phyloP scores from a whole-genome alignment of 1,140 invertebrate species.

The Homalodisca vitripennis region DNA sequence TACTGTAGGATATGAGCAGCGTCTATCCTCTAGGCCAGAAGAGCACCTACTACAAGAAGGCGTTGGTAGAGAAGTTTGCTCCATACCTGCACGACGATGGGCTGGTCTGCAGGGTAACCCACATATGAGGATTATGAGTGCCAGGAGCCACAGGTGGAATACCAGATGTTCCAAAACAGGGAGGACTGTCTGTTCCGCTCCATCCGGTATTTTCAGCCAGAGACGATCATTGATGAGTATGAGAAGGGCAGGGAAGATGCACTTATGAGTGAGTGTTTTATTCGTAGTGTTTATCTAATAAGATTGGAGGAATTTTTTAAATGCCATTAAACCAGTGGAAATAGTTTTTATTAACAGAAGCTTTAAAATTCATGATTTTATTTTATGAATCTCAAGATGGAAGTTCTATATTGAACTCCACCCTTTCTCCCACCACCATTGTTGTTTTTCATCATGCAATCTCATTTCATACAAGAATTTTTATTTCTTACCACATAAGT shows the following conservation, averaged over 20 bases:
- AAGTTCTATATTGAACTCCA: too few relatives aligned
- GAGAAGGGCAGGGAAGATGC: conserved; percentile 64
- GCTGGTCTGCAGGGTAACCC: conserved; percentile 64
- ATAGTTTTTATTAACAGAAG: too few relatives aligned
- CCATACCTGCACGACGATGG: conserved; percentile 72
- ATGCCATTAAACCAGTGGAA: too few relatives aligned
- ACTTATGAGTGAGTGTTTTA: conserved; percentile 56
- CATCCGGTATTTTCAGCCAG: conserved; percentile 57
- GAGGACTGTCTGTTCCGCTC: conserved; percentile 62
- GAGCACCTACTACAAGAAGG: conserved; percentile 70
- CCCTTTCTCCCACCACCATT: too few relatives aligned
- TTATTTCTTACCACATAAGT: too few relatives aligned
- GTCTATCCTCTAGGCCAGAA: conserved; percentile 74
- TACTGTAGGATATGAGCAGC: conserved; percentile 63
- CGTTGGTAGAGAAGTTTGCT: conserved; percentile 71
- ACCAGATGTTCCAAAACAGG: conserved; percentile 71
- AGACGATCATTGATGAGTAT: conserved; percentile 64
- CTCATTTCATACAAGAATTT: too few relatives aligned
- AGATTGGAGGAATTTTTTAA: too few relatives aligned
- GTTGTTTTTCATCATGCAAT: too few relatives aligned
- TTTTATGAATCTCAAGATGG: too few relatives aligned
- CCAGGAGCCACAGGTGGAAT: conserved; percentile 55
- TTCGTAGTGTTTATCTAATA: neutral
- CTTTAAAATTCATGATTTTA: too few relatives aligned
- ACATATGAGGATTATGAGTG: conserved; percentile 69